Evolutionary conservation across 2,888 invertebrate species (phyloP).

Genomic region (Elmis aenea): DNA sequence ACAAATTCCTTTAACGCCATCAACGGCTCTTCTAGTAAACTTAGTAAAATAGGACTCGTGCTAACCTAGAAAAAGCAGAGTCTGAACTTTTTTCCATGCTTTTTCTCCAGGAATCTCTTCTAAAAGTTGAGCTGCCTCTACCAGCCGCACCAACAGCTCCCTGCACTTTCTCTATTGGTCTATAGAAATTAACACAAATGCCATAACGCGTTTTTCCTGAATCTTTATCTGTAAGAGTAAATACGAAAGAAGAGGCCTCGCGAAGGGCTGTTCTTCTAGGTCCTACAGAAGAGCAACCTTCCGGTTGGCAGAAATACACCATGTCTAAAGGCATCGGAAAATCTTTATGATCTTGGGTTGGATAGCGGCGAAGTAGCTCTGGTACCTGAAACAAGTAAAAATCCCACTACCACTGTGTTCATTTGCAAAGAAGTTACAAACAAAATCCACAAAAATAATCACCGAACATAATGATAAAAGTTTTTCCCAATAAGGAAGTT

Average conservation of each 20-base stretch:
- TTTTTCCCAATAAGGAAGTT: no score
- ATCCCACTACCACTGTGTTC: no score
- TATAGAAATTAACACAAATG: slow-evolving; percentile 97
- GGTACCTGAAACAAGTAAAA: slow-evolving; percentile 68
- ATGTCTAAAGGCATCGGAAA: slow-evolving; percentile 97
- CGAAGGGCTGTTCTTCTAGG: slow-evolving; percentile 77
- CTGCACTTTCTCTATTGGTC: slow-evolving; percentile 70
- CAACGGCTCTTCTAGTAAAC: no score
- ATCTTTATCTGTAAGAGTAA: slow-evolving; percentile 97
- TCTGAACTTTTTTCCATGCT: slow-evolving; percentile 90
- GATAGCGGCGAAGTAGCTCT: slow-evolving; percentile 91
- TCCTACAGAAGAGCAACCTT: slow-evolving; percentile 92
- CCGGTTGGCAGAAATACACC: slow-evolving; percentile 99
- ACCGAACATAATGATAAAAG: no score
- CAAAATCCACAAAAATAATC: no score
- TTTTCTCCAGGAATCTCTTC: slow-evolving; percentile 85
- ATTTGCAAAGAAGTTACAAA: no score
- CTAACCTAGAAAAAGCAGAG: slow-evolving; percentile 88
- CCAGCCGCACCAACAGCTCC: slow-evolving; percentile 37
- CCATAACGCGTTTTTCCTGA: slow-evolving; percentile 93
- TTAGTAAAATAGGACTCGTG: background rate
- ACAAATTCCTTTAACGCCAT: no score
- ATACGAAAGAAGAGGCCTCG: slow-evolving; percentile 95
- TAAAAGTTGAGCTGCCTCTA: slow-evolving; percentile 56
- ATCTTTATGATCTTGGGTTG: slow-evolving; percentile 92